Percentiles rank a stretch among this genome's conserved stretches.
phyloP scores from a whole-genome alignment of 2,797 vertebrate genomes.

The Ataeniobius toweri region DNA sequence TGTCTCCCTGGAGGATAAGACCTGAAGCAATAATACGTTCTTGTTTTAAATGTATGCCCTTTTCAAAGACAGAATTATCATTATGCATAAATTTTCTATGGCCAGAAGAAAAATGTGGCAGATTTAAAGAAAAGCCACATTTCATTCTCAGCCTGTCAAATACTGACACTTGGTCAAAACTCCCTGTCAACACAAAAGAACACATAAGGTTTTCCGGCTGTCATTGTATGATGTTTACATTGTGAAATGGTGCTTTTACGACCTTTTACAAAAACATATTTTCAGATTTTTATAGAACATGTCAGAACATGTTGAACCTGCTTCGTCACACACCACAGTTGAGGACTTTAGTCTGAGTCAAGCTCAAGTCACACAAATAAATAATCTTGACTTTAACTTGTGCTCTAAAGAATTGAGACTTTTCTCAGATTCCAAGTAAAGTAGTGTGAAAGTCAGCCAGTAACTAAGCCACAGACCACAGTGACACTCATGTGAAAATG shows the following conservation, averaged over 20 bases:
- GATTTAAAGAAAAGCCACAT: not conserved
- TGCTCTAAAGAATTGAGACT: not conserved
- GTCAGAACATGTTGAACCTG: no score
- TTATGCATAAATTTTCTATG: not conserved
- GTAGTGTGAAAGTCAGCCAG: not conserved
- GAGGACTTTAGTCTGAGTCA: not conserved
- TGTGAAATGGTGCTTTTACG: not conserved
- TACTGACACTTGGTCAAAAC: slow-evolving; percentile 1
- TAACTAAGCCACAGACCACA: not conserved
- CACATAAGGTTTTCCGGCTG: not conserved
- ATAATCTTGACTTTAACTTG: not conserved
- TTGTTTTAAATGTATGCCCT: not conserved
- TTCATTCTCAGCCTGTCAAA: slow-evolving; percentile 7
- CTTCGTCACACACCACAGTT: no score
- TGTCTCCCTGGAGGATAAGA: not conserved
- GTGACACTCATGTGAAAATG: not conserved
- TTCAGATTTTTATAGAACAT: no score
- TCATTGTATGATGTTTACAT: not conserved
- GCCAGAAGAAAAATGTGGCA: not conserved
- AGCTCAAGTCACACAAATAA: not conserved
- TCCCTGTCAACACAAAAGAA: not conserved
- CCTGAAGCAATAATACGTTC: not conserved
- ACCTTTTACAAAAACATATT: no score
- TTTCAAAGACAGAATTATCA: not conserved
- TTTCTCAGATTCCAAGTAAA: not conserved